A percentile compares a stretch with the other conserved stretches of the same genome.
Evolutionary conservation across 2,113 vertebrate genomes (phyloP).

Genomic region (Dromiciops gliroides): DNA sequence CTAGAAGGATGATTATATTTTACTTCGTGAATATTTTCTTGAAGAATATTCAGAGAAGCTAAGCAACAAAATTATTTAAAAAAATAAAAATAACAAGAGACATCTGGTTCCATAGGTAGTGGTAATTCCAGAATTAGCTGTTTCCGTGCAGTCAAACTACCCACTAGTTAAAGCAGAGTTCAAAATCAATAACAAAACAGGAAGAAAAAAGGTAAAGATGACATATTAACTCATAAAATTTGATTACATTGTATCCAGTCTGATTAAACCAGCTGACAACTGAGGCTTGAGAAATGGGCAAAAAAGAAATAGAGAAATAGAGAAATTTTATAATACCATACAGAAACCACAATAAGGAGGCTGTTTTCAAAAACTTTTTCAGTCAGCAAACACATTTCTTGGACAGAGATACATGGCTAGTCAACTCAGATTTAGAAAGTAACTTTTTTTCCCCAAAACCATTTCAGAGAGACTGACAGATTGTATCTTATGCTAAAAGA

Average conservation of each 20-base stretch:
- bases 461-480: neutral
- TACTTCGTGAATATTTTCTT: too few species aligned
- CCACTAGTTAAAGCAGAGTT: neutral
- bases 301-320: too few species aligned
- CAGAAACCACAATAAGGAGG: neutral
- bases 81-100: neutral
- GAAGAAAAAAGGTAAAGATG: neutral
- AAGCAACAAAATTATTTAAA: neutral
- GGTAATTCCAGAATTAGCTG: neutral
- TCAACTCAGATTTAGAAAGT: neutral
- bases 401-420: neutral
- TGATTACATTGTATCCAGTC: neutral
- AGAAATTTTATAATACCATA: neutral
- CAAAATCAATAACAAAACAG: neutral
- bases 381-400: neutral
- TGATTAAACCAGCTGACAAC: neutral
- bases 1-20: too few species aligned
- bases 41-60: too few species aligned
- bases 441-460: neutral
- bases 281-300: neutral
- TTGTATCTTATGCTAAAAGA: neutral
- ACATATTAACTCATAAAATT: neutral
- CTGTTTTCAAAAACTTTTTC: neutral
- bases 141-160: neutral
- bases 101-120: neutral